These are phyloP conservation scores for Cryptocephalus primarius DNA, from an alignment of 2,888 invertebrate species.

Conservation along the genomic window DNA sequence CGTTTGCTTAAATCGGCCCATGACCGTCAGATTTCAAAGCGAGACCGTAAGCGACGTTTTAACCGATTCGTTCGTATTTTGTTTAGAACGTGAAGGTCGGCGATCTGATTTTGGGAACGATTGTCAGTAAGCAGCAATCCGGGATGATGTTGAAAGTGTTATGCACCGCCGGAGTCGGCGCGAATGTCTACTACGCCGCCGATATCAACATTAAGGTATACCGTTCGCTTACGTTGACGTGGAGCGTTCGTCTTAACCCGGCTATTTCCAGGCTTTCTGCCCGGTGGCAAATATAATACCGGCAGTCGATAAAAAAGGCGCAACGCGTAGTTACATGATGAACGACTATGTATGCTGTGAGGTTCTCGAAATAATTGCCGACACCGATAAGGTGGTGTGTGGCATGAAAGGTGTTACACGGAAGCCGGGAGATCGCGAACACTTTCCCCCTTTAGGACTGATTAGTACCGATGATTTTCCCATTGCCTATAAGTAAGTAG, in stretches of 20 bases:
- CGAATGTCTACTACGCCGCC: conserved; percentile 70
- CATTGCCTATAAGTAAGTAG: conserved; percentile 69
- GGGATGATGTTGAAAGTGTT: conserved; percentile 72
- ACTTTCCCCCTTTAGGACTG: conserved; percentile 67
- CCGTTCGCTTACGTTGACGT: too few species aligned
- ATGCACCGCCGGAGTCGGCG: conserved; percentile 68
- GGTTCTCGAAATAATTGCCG: conserved; percentile 75
- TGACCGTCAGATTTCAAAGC: too few species aligned
- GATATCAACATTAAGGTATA: conserved; percentile 77
- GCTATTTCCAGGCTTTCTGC: conserved; percentile 47
- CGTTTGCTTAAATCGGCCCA: too few species aligned
- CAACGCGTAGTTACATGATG: conserved; percentile 65
- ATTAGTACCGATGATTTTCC: conserved; percentile 76
- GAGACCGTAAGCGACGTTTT: too few species aligned
- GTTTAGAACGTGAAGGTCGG: conserved; percentile 59
- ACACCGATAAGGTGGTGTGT: conserved; percentile 77
- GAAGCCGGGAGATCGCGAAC: conserved; percentile 56
- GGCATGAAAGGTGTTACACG: conserved; percentile 74
- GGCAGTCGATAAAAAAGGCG: conserved; percentile 68
- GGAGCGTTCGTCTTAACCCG: too few species aligned
- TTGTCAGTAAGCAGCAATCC: conserved; percentile 61
- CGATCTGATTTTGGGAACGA: conserved; percentile 67
- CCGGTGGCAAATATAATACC: conserved; percentile 62
- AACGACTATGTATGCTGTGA: conserved; percentile 83
- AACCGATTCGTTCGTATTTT: not conserved